A percentile compares a stretch with the other conserved stretches of the same genome.
Evolutionary conservation across 2,797 vertebrate species (phyloP).

Genomic region (Artibeus lituratus): DNA sequence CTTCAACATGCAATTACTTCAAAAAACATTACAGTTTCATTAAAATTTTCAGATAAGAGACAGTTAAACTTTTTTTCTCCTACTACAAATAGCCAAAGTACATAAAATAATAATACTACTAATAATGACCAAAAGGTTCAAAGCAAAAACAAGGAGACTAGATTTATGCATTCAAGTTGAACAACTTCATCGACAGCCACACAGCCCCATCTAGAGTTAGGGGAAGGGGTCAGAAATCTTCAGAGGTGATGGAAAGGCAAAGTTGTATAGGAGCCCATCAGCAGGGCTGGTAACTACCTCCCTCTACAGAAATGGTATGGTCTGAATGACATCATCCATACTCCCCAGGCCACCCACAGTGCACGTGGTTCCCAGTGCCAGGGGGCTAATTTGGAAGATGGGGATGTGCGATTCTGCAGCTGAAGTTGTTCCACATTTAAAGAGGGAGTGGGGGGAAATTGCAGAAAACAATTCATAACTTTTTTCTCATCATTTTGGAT

Average conservation of each 20-base stretch:
- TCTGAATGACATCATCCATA: background rate
- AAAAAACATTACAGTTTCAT: conserved; percentile 84
- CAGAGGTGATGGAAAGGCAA: background rate
- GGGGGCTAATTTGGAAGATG: conserved; percentile 39
- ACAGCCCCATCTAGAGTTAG: conserved; percentile 75
- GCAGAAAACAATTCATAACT: conserved; percentile 86
- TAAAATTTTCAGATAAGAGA: conserved; percentile 80
- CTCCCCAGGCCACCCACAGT: conserved; percentile 27
- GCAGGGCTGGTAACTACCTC: background rate
- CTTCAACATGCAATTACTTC: conserved; percentile 95
- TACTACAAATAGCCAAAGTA: conserved; percentile 84
- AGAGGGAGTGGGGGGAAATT: conserved; percentile 80
- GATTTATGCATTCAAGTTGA: conserved; percentile 86
- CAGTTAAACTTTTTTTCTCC: conserved; percentile 79
- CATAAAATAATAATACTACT: conserved; percentile 84
- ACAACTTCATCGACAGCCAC: conserved; percentile 89
- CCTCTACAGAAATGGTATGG: conserved; percentile 1
- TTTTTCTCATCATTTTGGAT: conserved; percentile 82
- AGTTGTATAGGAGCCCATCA: background rate
- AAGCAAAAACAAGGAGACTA: conserved; percentile 83
- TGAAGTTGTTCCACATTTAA: conserved; percentile 92
- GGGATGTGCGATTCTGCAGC: conserved; percentile 81
- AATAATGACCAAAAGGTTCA: conserved; percentile 80
- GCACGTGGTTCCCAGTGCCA: background rate
- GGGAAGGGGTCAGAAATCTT: background rate